Percentiles rank a stretch among this genome's conserved stretches.
Evolutionary conservation across 1,140 invertebrate genomes (phyloP).

Genomic region (Euwallacea fornicatus): DNA sequence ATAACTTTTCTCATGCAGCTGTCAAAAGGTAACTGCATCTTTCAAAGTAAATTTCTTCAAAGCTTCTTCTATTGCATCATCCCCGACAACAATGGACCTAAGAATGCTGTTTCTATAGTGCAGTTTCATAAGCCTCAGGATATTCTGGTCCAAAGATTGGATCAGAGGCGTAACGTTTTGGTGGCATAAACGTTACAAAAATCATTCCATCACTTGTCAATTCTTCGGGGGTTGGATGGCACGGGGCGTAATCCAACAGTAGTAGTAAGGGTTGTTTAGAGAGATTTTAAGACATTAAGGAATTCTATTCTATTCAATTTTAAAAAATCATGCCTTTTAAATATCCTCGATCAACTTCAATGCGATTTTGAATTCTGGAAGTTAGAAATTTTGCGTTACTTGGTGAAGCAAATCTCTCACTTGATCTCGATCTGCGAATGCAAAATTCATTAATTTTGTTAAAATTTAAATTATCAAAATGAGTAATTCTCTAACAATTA

Average conservation of each 20-base stretch:
- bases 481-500: no score
- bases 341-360: no score
- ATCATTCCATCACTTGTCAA: slow-evolving; percentile 51
- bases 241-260: slow-evolving; percentile 53
- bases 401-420: no score
- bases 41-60: slow-evolving; percentile 42
- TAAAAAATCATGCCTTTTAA: no score
- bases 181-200: slow-evolving; percentile 52
- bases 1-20: slow-evolving; percentile 41
- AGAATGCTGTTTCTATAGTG: slow-evolving; percentile 41
- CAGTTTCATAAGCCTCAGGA: slow-evolving; percentile 42
- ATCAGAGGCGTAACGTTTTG: slow-evolving; percentile 53
- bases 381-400: no score
- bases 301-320: no score
- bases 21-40: slow-evolving; percentile 40
- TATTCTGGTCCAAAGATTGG: slow-evolving; percentile 52
- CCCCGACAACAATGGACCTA: slow-evolving; percentile 25
- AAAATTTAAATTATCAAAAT: no score
- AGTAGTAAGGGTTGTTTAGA: slow-evolving; percentile 50
- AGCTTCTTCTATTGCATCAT: slow-evolving; percentile 19
- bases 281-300: slow-evolving; percentile 4
- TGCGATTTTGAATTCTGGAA: no score
- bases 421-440: no score
- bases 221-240: slow-evolving; percentile 51
- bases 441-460: no score